Conservation (phyloP, 1,140 invertebrate genomes). For the Paraescarpia echinospica region DNA sequence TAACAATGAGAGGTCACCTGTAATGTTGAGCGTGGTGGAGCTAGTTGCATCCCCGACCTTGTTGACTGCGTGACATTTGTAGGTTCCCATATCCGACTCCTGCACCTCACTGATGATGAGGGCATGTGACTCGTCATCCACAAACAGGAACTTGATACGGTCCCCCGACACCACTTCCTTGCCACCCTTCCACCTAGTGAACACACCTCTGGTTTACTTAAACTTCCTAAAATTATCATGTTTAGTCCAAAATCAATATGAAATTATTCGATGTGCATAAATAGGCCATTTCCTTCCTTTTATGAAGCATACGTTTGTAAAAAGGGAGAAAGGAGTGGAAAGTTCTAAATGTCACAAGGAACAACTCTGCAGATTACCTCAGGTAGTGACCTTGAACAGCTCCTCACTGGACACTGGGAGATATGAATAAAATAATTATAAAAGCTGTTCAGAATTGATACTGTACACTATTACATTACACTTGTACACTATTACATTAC, state of each 20-base stretch:
- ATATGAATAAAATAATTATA: too few species aligned
- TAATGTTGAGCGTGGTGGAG: conserved; percentile 71
- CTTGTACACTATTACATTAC: too few species aligned
- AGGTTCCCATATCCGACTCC: conserved; percentile 66
- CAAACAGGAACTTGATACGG: conserved; percentile 84
- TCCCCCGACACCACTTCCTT: conserved; percentile 71
- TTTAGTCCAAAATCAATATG: too few species aligned
- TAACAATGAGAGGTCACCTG: conserved; percentile 61
- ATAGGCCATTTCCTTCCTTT: too few species aligned
- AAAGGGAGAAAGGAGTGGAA: neutral
- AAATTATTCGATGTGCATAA: too few species aligned
- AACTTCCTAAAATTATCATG: too few species aligned
- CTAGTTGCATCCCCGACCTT: conserved; percentile 65
- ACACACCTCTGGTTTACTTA: too few species aligned
- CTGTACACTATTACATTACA: too few species aligned
- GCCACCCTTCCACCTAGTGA: too few species aligned
- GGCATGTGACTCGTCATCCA: conserved; percentile 86
- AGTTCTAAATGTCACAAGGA: neutral
- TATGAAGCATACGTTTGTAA: conserved; percentile 18
- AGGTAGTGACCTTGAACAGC: neutral
- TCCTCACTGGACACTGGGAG: too few species aligned
- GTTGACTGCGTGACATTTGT: conserved; percentile 63
- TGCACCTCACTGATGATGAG: conserved; percentile 73
- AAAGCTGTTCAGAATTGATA: too few species aligned
- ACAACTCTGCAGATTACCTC: too few species aligned